Evolutionary conservation across 2,797 vertebrate species (phyloP), one percentile per base, ranked within the genome.

Genomic region (Graptemys geographica): DNA sequence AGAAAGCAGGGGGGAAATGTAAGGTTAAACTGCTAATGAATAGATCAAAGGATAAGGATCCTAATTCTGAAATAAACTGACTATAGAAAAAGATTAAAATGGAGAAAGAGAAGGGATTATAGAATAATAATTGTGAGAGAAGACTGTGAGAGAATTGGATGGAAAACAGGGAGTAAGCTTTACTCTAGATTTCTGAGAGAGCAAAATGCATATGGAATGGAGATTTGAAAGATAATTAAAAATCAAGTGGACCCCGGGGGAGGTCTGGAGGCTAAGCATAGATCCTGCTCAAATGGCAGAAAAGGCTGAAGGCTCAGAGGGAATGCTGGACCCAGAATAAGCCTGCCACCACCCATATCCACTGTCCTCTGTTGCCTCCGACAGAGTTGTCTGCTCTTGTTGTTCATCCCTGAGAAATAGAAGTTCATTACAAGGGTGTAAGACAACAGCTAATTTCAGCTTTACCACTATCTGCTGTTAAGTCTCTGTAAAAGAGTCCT

Each of bases 1-100:
- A 94, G 93, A 97, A 95, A 91, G 59, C 84, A 84, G 74, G 92
- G 92, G 92, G 8, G 23, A 80, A 94, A 90, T 92, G 91, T 81
- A 91, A 97, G 95, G 95, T 97, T 97, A 97, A 97, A 97, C 93
- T 90, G 86, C 87, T 96, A 97, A 97, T 96, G 95, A 96, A 96
- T 95, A 96, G 97, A 97, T 96, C 95, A 96, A 95, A 96, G 95
- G 94, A 96, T 96, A 97, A 96, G 94, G 94, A 92, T 92, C 69
- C 84, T 96, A 96, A 97, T 96, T 97, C 95, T 93, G 95, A 96
- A 97, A 96, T 96, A 97, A 96, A 97, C 95, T 96, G 92, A 92
- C 96, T 94, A 86, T 94, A 89, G 95, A 89, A 95, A 97, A 95
- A 91, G 97, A 97, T 97, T 97, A 96, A 97, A 96, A 96, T 47